These are phyloP conservation scores for Ctenicera cuprea DNA, from an alignment of 2,888 invertebrate genomes.

Conservation along the genomic window DNA sequence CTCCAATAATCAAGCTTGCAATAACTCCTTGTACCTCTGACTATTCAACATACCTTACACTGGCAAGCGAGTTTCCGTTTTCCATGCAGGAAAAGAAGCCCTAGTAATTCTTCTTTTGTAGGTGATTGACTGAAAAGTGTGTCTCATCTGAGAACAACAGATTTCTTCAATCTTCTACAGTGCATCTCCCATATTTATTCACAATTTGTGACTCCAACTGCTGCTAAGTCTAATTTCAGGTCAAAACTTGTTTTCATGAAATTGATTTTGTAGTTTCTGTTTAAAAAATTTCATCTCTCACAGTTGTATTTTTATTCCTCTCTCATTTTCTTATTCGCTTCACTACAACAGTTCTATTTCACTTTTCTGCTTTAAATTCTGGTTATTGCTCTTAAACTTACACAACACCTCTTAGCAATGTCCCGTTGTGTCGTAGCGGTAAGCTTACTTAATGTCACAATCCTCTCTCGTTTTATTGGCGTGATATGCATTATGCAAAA, in stretches of 20 bases:
- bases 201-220: not conserved
- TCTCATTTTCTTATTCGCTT: not conserved
- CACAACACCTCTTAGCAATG: slow-evolving; percentile 17
- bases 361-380: slow-evolving; percentile 25
- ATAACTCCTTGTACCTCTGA: not conserved
- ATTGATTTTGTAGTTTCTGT: not conserved
- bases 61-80: not conserved
- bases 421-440: slow-evolving; percentile 6
- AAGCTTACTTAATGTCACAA: slow-evolving; percentile 1
- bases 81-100: slow-evolving; percentile 10
- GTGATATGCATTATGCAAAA: not conserved
- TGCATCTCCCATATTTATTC: not conserved
- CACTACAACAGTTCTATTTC: not conserved
- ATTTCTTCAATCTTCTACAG: slow-evolving; percentile 17
- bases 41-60: not conserved
- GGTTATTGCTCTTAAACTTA: slow-evolving; percentile 22
- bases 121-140: slow-evolving; percentile 6
- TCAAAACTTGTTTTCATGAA: not conserved
- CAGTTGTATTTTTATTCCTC: slow-evolving; percentile 1
- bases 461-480: not conserved
- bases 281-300: not conserved
- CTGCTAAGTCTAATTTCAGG: not conserved
- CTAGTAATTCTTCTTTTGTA: slow-evolving; percentile 1
- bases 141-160: slow-evolving; percentile 11
- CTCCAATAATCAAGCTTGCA: too few relatives aligned